Evolutionary conservation across 2,888 invertebrate species (phyloP), one percentile per base, ranked within the genome.

Genomic region (Acrobasis consociella): DNA sequence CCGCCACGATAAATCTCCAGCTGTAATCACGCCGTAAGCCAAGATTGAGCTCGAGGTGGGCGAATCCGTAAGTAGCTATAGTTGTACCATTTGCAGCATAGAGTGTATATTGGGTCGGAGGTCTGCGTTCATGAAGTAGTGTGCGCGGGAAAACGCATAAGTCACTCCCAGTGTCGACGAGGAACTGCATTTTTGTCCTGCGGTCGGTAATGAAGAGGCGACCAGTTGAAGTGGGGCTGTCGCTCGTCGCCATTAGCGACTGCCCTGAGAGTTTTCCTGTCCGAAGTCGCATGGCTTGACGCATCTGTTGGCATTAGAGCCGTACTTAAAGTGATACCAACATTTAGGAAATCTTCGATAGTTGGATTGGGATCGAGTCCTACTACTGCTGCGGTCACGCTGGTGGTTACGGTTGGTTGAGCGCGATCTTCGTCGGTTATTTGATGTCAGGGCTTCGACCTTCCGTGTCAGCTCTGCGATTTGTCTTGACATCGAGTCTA

Each of bases 1-100:
- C 71, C 2, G 73, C 73, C 0, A 76, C 68, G 2, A 73, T 60
- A 63, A 75, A 76, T 5, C 63, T 62, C 75, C 75, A 74, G 0
- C 58, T 46, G 59, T 67, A 78, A 15, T 65, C 49, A 1, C 75
- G 65, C 2, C 74, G 67, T n/a, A 75, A 62, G 0, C 73, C 75
- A 58, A 77, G 42, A 55, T 76, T 62, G 15, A 75, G 51, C 8
- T 63, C 65, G 0, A 72, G 58, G 1, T 74, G 51, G 0, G 62
- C 9, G 37, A 62, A 71, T 5, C 75, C 75, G 38, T 68, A 75
- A 0, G 74, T 75, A 1, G 64, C 46, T 0, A 75, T 75, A 0
- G 17, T 9, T 0, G 67, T 59, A 5, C 75, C 75, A 56, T 76
- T 75, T 0, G 75, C 76, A 1, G 75, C 76, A 39, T 42, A 60